A percentile compares a stretch with the other conserved stretches of the same genome.
phyloP scores from a whole-genome alignment of 2,888 invertebrate genomes.

The Minunthozetes semirufus region DNA sequence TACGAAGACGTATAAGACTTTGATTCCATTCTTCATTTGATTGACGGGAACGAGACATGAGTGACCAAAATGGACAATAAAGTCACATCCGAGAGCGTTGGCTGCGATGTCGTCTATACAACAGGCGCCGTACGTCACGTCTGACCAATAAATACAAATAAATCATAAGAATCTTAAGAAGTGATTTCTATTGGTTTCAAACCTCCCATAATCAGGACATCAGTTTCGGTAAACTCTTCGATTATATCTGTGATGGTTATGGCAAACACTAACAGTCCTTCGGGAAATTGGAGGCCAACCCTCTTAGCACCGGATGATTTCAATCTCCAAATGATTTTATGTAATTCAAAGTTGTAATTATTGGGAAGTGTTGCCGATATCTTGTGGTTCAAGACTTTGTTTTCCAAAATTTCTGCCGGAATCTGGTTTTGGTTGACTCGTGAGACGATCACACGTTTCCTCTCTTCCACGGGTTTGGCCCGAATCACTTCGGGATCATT shows the following conservation, averaged over 20 bases:
- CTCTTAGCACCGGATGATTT: constrained; percentile 70
- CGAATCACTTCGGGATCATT: constrained; percentile 12
- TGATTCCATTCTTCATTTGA: constrained; percentile 67
- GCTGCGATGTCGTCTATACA: constrained; percentile 97
- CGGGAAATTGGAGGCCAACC: constrained; percentile 94
- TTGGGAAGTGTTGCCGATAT: constrained; percentile 65
- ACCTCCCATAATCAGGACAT: constrained; percentile 90
- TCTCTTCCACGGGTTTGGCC: constrained; percentile 32
- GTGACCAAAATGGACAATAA: constrained; percentile 95
- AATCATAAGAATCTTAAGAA: not conserved
- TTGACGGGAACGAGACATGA: constrained; percentile 89
- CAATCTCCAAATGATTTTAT: constrained; percentile 95
- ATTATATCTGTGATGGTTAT: constrained; percentile 89
- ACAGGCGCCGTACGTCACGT: constrained; percentile 98
- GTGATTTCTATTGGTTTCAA: not conserved
- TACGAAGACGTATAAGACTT: constrained; percentile 94
- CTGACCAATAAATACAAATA: not conserved
- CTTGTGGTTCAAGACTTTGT: constrained; percentile 64
- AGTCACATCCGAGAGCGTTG: constrained; percentile 74
- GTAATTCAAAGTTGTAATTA: constrained; percentile 97
- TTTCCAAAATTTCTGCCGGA: constrained; percentile 68
- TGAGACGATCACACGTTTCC: constrained; percentile 8
- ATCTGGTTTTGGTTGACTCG: constrained; percentile 59
- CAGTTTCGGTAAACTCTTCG: constrained; percentile 78
- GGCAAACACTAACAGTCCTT: constrained; percentile 84